Percentiles rank a stretch among this genome's conserved stretches.
These are phyloP conservation scores for Tapirus terrestris DNA, from an alignment of 2,113 vertebrate species.

Conservation along the genomic window DNA sequence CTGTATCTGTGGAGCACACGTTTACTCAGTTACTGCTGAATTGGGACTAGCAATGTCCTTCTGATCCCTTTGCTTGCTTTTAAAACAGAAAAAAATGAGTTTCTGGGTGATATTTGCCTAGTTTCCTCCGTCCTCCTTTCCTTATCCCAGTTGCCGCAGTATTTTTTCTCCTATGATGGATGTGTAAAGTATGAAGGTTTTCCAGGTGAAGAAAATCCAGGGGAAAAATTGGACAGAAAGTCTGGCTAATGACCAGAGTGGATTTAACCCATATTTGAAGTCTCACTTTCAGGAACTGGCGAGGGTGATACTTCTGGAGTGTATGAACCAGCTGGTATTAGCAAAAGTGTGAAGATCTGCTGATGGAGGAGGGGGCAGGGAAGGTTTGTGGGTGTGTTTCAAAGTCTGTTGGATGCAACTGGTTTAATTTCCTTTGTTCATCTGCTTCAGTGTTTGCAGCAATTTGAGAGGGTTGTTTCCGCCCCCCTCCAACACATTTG, in stretches of 20 bases:
- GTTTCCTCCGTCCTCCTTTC: not conserved
- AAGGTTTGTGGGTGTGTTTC: slow-evolving; percentile 81
- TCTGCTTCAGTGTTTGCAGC: slow-evolving; percentile 64
- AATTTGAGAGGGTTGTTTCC: slow-evolving; percentile 25
- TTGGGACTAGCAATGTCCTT: not conserved
- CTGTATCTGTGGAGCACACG: not conserved
- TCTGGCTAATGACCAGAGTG: slow-evolving; percentile 59
- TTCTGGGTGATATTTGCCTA: not conserved
- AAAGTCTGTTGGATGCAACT: slow-evolving; percentile 79
- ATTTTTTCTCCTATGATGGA: not conserved
- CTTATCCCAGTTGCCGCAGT: not conserved
- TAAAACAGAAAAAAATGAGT: not conserved
- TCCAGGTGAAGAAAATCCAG: slow-evolving; percentile 59
- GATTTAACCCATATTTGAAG: slow-evolving; percentile 75
- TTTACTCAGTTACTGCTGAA: not conserved
- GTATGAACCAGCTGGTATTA: slow-evolving; percentile 86
- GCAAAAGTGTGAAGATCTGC: slow-evolving; percentile 86
- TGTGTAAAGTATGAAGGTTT: not conserved
- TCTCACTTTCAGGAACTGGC: slow-evolving; percentile 81
- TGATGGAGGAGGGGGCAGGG: slow-evolving; percentile 74
- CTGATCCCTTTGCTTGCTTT: slow-evolving; percentile 32
- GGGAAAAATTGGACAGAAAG: slow-evolving; percentile 16
- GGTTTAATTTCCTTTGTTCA: slow-evolving; percentile 72
- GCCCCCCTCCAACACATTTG: not conserved
- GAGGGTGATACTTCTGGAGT: slow-evolving; percentile 79